These are phyloP conservation scores for Heliconius hewitsoni DNA, from an alignment of 1,140 invertebrate species.

Conservation along the genomic window DNA sequence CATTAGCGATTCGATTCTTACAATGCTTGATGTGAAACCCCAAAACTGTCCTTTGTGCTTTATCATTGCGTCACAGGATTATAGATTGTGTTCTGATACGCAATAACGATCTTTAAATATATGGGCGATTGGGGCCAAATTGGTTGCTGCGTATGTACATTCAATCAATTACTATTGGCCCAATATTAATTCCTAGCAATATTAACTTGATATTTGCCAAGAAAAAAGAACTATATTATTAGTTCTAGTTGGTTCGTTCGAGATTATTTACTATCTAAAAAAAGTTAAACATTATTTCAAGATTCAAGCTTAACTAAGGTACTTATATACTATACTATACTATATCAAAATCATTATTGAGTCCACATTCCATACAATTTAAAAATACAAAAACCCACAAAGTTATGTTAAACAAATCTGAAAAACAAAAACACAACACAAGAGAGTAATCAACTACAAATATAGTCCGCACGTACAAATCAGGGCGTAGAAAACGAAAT, in stretches of 20 bases:
- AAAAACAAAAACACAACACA: slow-evolving; percentile 19
- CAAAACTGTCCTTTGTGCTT: slow-evolving; percentile 53
- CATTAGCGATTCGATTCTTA: slow-evolving; percentile 70
- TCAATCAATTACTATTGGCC: slow-evolving; percentile 4
- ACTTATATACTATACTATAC: no score
- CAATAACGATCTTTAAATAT: slow-evolving; percentile 2
- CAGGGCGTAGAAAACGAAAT: slow-evolving; percentile 58
- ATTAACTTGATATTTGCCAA: not conserved
- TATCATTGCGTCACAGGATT: slow-evolving; percentile 39
- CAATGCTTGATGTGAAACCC: slow-evolving; percentile 56
- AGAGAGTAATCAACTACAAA: slow-evolving; percentile 64
- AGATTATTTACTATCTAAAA: no score
- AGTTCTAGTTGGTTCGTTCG: no score
- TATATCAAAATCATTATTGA: no score
- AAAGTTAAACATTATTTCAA: no score
- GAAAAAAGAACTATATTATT: no score
- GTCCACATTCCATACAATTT: no score
- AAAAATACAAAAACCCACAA: not conserved
- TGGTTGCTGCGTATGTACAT: not conserved
- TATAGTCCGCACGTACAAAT: slow-evolving; percentile 71
- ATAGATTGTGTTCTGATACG: slow-evolving; percentile 25
- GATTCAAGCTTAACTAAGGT: no score
- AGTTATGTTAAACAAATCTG: slow-evolving; percentile 2
- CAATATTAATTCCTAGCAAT: not conserved
- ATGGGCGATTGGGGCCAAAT: not conserved